Conservation (phyloP, 2,113 vertebrate genomes). For the Azemiops feae region DNA sequence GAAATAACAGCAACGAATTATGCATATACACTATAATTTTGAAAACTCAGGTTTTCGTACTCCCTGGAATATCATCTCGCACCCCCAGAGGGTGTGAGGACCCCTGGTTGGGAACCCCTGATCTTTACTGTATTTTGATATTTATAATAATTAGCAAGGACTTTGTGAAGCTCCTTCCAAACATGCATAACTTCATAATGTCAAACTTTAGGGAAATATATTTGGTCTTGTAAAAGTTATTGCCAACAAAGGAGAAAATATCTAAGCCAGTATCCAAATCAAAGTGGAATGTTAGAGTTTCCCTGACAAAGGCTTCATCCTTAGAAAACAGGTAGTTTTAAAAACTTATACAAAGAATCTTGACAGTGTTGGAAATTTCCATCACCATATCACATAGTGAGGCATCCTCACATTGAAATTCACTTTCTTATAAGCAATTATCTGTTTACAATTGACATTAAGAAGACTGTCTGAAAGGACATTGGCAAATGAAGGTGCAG, state of each 20-base stretch:
- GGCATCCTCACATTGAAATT: background rate
- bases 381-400: background rate
- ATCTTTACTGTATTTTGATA: background rate
- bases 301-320: background rate
- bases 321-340: background rate
- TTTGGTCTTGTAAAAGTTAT: background rate
- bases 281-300: background rate
- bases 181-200: background rate
- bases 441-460: slow-evolving; percentile 1
- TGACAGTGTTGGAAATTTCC: background rate
- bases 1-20: too few species aligned
- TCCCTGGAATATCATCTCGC: too few species aligned
- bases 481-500: background rate
- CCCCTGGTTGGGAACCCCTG: too few species aligned
- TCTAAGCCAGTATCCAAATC: background rate
- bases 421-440: background rate
- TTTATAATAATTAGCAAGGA: background rate
- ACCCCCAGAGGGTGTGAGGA: too few species aligned
- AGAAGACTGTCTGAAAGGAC: background rate
- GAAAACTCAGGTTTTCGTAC: too few species aligned
- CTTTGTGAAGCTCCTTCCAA: background rate
- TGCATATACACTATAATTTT: too few species aligned
- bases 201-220: background rate
- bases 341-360: background rate
- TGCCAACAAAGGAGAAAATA: background rate